Conservation (phyloP, 2,888 invertebrate species). For the Trichogramma dendrolimi region DNA sequence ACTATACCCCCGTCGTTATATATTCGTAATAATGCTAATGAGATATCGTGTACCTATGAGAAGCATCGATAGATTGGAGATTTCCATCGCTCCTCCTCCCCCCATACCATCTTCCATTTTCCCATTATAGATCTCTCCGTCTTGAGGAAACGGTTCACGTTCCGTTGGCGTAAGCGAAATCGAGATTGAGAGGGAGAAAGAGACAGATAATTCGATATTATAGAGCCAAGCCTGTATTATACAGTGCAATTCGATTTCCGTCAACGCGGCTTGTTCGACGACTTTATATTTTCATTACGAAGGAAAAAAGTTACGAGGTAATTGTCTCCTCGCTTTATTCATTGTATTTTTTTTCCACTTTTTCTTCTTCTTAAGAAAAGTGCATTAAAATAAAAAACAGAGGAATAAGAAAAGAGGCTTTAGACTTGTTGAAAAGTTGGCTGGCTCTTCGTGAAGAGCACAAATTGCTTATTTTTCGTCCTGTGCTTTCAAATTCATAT, state of each 20-base stretch:
- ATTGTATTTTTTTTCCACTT: not conserved
- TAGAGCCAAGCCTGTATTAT: not conserved
- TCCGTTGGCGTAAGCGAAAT: slow-evolving; percentile 2
- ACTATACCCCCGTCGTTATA: too few relatives aligned
- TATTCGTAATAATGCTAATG: slow-evolving; percentile 23
- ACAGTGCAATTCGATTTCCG: slow-evolving; percentile 18
- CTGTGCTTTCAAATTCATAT: not conserved
- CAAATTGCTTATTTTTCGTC: not conserved
- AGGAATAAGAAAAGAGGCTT: too few relatives aligned
- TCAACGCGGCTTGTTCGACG: slow-evolving; percentile 9
- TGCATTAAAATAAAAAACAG: too few relatives aligned
- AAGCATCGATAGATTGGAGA: not conserved
- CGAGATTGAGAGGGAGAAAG: too few relatives aligned
- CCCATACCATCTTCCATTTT: slow-evolving; percentile 17
- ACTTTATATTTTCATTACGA: slow-evolving; percentile 19
- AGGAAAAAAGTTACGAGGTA: slow-evolving; percentile 28
- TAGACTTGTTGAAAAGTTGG: slow-evolving; percentile 11
- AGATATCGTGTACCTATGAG: slow-evolving; percentile 9
- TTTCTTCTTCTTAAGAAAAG: too few relatives aligned
- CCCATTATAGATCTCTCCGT: slow-evolving; percentile 13
- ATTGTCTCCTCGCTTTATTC: slow-evolving; percentile 25
- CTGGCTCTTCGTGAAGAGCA: not conserved
- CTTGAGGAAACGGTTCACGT: slow-evolving; percentile 11
- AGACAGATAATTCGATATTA: slow-evolving; percentile 18
- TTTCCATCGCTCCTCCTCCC: slow-evolving; percentile 3